Conservation (phyloP, 2,113 vertebrate species). For the Corythoichthys intestinalis region DNA sequence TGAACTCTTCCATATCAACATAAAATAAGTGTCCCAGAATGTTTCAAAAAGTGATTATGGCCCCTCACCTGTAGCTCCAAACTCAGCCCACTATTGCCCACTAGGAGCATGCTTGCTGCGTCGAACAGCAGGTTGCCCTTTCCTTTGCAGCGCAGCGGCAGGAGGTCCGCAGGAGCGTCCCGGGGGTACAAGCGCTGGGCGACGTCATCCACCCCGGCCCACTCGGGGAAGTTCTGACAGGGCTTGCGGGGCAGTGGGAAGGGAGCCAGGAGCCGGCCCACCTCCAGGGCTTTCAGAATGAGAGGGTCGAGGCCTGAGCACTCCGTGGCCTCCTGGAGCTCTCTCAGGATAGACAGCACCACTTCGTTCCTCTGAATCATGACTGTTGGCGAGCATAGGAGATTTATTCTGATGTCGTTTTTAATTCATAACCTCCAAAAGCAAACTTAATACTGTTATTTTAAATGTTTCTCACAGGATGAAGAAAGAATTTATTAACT, state of each 20-base stretch:
- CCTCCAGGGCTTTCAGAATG: slow-evolving; percentile 74
- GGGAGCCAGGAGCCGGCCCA: slow-evolving; percentile 75
- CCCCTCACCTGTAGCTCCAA: slow-evolving; percentile 85
- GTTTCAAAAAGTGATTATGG: neutral
- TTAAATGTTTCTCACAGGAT: too few relatives aligned
- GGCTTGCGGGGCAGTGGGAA: slow-evolving; percentile 74
- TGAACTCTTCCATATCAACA: neutral
- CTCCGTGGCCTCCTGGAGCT: slow-evolving; percentile 91
- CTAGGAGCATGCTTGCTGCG: slow-evolving; percentile 82
- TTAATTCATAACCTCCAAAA: too few relatives aligned
- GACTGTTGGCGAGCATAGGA: slow-evolving; percentile 9
- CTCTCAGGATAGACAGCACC: slow-evolving; percentile 83
- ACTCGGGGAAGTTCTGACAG: slow-evolving; percentile 74
- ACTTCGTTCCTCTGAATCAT: slow-evolving; percentile 87
- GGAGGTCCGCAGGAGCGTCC: slow-evolving; percentile 82
- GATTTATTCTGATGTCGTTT: too few relatives aligned
- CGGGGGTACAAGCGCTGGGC: slow-evolving; percentile 84
- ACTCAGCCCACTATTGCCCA: slow-evolving; percentile 82
- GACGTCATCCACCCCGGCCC: slow-evolving; percentile 78
- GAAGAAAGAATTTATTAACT: too few relatives aligned
- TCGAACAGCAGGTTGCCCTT: slow-evolving; percentile 89
- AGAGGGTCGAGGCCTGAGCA: slow-evolving; percentile 80
- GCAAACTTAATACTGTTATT: too few relatives aligned
- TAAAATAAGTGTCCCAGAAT: too few relatives aligned
- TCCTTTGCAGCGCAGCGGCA: slow-evolving; percentile 84